Percentiles rank a stretch among this genome's conserved stretches.
These are phyloP conservation scores for Malacoraja senta DNA, from an alignment of 2,797 vertebrate genomes.

Conservation along the genomic window DNA sequence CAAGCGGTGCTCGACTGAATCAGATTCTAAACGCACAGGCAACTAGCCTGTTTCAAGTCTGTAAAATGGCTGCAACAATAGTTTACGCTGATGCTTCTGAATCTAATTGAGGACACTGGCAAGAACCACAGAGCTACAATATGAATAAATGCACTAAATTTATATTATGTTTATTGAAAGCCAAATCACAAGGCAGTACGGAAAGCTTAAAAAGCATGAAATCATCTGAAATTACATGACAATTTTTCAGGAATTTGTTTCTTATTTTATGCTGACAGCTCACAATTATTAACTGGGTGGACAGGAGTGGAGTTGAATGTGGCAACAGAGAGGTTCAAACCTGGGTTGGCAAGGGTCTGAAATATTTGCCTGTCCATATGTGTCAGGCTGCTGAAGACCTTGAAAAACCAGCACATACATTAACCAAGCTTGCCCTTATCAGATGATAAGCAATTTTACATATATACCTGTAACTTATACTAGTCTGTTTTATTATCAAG, in stretches of 20 bases:
- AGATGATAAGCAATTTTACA: background rate
- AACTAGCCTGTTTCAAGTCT: background rate
- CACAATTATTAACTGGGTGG: no score
- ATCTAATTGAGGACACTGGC: background rate
- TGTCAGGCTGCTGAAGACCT: background rate
- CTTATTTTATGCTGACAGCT: no score
- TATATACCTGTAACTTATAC: background rate
- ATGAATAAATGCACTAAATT: background rate
- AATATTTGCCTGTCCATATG: background rate
- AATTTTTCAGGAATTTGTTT: no score
- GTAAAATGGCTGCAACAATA: background rate
- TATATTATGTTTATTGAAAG: background rate
- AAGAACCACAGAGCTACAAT: background rate
- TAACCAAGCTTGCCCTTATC: background rate
- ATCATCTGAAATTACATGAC: background rate
- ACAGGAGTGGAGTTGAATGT: no score
- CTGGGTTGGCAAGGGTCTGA: background rate
- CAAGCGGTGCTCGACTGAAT: background rate
- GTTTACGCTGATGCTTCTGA: background rate
- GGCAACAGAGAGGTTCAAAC: background rate
- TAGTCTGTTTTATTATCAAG: background rate
- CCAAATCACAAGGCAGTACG: background rate
- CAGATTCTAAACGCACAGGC: background rate
- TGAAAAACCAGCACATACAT: background rate
- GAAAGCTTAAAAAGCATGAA: background rate